Conservation (phyloP, 1,140 invertebrate species). For the Sarcophaga bullata region DNA sequence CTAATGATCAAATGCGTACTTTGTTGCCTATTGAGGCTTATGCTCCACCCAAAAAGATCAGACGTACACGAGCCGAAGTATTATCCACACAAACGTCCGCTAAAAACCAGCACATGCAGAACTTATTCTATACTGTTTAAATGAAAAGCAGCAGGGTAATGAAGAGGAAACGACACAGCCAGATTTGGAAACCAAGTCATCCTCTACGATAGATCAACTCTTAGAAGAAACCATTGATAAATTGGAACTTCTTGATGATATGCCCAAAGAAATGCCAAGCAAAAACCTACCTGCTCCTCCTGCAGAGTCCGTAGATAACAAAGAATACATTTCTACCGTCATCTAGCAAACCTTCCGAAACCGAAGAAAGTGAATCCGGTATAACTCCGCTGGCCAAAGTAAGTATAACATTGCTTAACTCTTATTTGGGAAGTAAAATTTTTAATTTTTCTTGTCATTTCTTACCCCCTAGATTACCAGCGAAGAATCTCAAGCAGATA, state of each 20-base stretch:
- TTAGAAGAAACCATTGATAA: constrained; percentile 62
- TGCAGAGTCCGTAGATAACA: constrained; percentile 46
- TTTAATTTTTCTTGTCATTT: not conserved
- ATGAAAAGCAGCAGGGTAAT: constrained; percentile 51
- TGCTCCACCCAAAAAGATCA: constrained; percentile 61
- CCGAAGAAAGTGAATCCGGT: constrained; percentile 59
- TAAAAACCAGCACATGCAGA: constrained; percentile 58
- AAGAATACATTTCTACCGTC: constrained; percentile 22
- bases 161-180: constrained; percentile 24
- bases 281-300: constrained; percentile 45
- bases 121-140: constrained; percentile 60
- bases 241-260: constrained; percentile 48
- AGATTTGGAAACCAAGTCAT: constrained; percentile 48
- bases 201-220: constrained; percentile 54
- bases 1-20: constrained; percentile 53
- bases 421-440: constrained; percentile 25
- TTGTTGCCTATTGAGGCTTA: constrained; percentile 54
- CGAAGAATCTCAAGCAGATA: constrained; percentile 59
- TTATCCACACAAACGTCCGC: constrained; percentile 50
- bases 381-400: constrained; percentile 59
- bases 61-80: constrained; percentile 57
- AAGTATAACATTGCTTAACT: constrained; percentile 43
- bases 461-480: constrained; percentile 51
- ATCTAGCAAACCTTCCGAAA: constrained; percentile 56
- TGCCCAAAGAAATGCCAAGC: too few relatives aligned